Conservation (phyloP, 64 coral and sea anemone genomes). For the Montipora capricornis region DNA sequence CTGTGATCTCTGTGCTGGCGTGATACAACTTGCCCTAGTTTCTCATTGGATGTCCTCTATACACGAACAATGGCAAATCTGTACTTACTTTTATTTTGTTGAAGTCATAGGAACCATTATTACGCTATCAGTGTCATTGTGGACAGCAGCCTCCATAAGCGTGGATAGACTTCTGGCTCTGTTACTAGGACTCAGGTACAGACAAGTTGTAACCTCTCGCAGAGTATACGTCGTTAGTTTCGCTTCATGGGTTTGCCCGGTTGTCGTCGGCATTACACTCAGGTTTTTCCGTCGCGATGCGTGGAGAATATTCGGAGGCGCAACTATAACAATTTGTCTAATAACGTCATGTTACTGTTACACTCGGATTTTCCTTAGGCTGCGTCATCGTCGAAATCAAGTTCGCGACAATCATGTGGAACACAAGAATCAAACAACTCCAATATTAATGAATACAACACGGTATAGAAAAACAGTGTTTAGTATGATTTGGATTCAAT, state of each 20-base stretch:
- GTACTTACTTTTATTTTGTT: neutral
- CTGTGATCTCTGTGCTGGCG: neutral
- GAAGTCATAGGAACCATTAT: neutral
- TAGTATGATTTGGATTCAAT: no score
- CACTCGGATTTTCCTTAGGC: neutral
- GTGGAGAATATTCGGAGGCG: neutral
- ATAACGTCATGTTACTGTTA: neutral
- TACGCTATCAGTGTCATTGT: neutral
- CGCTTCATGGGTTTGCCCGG: neutral
- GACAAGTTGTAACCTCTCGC: neutral
- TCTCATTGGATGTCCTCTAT: no score
- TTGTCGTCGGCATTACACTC: neutral
- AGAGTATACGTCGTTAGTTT: neutral
- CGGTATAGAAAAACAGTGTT: no score
- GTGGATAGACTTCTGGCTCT: constrained; percentile 4
- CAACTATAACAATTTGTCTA: neutral
- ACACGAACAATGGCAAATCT: no score
- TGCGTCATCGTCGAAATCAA: neutral
- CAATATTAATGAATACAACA: no score
- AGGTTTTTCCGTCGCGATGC: neutral
- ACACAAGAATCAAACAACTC: neutral
- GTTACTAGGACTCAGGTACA: neutral
- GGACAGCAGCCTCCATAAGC: neutral
- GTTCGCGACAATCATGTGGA: neutral
- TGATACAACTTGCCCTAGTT: no score